Percentiles rank a stretch among this genome's conserved stretches.
Conservation (phyloP, 2,888 invertebrate genomes). For the Lymantria dispar region DNA sequence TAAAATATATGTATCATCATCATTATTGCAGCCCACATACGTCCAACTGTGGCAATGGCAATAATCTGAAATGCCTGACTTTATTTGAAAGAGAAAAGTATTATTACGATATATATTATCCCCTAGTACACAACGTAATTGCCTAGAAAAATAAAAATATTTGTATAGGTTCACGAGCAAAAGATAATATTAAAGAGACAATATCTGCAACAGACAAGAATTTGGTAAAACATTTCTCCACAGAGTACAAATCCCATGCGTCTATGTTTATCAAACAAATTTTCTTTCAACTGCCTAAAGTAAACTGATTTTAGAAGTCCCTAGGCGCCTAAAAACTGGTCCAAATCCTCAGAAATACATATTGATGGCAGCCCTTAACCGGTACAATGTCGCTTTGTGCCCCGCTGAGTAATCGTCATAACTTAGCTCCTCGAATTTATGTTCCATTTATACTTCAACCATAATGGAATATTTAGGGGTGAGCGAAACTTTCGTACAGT, state of each 20-base stretch:
- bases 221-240: background rate
- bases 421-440: constrained; percentile 63
- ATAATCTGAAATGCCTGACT: no score
- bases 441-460: constrained; percentile 51
- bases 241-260: background rate
- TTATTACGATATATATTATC: no score
- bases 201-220: no score
- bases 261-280: background rate
- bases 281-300: background rate
- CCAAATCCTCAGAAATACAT: constrained; percentile 31
- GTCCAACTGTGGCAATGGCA: no score
- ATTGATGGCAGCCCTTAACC: constrained; percentile 32
- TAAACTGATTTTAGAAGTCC: constrained; percentile 3
- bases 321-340: constrained; percentile 18
- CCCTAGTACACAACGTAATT: no score
- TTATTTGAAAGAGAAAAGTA: no score
- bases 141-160: no score
- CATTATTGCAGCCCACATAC: no score
- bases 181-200: no score
- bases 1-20: no score
- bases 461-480: constrained; percentile 69
- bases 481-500: constrained; percentile 56
- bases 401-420: constrained; percentile 65
- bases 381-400: constrained; percentile 50
- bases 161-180: no score